These are phyloP conservation scores for Coecobrya sp. DNA, from an alignment of 2,888 invertebrate genomes.

Conservation along the genomic window DNA sequence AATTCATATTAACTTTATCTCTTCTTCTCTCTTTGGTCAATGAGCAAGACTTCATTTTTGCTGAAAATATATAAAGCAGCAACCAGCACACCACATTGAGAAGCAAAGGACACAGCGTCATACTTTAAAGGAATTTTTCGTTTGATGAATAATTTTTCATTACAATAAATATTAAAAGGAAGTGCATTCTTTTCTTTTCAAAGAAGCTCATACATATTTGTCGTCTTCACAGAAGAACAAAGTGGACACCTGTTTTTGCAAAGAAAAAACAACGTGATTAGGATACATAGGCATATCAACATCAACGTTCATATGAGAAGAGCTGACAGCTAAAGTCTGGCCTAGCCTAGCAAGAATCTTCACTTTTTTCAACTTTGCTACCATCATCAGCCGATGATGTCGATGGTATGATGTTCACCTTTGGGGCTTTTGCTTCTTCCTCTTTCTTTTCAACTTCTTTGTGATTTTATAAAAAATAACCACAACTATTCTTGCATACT, in stretches of 20 bases:
- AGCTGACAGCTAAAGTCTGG: neutral
- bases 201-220: conserved; percentile 18
- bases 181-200: conserved; percentile 48
- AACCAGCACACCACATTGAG: neutral
- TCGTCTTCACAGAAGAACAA: conserved; percentile 7
- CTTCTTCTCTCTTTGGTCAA: conserved; percentile 23
- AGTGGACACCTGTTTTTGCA: conserved; percentile 7
- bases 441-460: neutral
- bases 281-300: neutral
- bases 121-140: neutral
- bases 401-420: conserved; percentile 48
- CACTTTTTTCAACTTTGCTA: neutral
- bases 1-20: conserved; percentile 49
- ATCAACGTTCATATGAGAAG: neutral
- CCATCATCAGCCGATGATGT: conserved; percentile 22
- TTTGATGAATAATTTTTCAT: conserved; percentile 36
- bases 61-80: conserved; percentile 9
- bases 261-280: neutral
- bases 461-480: conserved; percentile 60
- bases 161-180: conserved; percentile 61
- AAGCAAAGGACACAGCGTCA: neutral
- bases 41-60: conserved; percentile 43
- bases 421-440: conserved; percentile 62
- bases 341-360: neutral
- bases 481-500: conserved; percentile 72